These are phyloP conservation scores for Pempheris klunzingeri DNA, from an alignment of 2,797 vertebrate species.

Conservation along the genomic window DNA sequence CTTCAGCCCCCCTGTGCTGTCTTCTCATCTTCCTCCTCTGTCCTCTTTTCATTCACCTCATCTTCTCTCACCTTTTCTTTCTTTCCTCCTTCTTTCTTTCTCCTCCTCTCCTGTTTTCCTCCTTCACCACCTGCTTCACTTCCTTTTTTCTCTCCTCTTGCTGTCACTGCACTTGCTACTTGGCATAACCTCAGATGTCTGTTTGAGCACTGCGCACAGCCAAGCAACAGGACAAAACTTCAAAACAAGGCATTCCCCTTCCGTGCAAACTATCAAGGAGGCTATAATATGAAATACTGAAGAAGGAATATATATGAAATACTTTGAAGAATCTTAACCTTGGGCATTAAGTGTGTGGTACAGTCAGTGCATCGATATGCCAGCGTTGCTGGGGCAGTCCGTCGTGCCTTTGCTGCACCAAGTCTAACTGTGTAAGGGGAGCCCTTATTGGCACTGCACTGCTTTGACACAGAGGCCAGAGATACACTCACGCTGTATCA, in stretches of 20 bases:
- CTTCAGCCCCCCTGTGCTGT: neutral
- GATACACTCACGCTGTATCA: slow-evolving; percentile 15
- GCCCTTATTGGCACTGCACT: slow-evolving; percentile 27
- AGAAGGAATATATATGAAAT: no score
- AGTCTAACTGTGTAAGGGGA: slow-evolving; percentile 51
- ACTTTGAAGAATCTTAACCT: slow-evolving; percentile 12
- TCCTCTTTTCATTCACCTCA: slow-evolving; percentile 29
- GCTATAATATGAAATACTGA: neutral
- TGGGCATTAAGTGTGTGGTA: slow-evolving; percentile 8
- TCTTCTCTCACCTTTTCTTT: slow-evolving; percentile 30
- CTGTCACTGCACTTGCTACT: slow-evolving; percentile 31
- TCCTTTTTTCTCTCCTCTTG: slow-evolving; percentile 21
- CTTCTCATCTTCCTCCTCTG: slow-evolving; percentile 22
- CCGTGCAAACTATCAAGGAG: neutral
- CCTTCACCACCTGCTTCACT: slow-evolving; percentile 43
- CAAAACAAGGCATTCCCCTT: slow-evolving; percentile 3
- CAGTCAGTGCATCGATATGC: slow-evolving; percentile 43
- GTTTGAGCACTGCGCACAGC: slow-evolving; percentile 1
- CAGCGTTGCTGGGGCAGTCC: slow-evolving; percentile 19
- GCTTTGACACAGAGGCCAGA: slow-evolving; percentile 20
- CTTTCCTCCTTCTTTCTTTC: neutral
- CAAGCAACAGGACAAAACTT: slow-evolving; percentile 12
- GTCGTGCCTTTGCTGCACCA: slow-evolving; percentile 39
- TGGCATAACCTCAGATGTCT: slow-evolving; percentile 45
- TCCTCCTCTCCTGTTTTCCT: slow-evolving; percentile 15